These are phyloP conservation scores for Conomelus anceps DNA, from an alignment of 2,888 invertebrate genomes.

Conservation along the genomic window DNA sequence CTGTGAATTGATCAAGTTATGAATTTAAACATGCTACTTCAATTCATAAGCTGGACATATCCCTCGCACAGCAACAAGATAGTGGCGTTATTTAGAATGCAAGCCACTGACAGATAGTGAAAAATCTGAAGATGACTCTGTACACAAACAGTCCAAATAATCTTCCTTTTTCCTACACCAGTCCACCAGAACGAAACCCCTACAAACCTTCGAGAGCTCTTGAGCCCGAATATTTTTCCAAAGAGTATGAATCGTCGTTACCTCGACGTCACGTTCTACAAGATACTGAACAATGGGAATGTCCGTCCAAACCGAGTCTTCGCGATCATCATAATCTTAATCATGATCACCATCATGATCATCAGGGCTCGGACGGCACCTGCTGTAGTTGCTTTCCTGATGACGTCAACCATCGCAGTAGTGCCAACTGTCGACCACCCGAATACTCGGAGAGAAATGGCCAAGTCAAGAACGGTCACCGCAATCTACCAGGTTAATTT, in stretches of 20 bases:
- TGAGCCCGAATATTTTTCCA: not conserved
- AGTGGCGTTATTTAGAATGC: not conserved
- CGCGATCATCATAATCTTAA: not conserved
- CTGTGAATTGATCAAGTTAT: not conserved
- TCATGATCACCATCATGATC: not conserved
- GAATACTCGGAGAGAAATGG: not conserved
- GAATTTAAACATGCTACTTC: not conserved
- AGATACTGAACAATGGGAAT: slow-evolving; percentile 2
- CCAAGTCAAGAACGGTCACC: not conserved
- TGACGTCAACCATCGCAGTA: not conserved
- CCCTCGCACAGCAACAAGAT: not conserved
- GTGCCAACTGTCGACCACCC: not conserved
- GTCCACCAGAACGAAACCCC: not conserved
- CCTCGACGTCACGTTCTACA: not conserved
- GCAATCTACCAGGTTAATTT: slow-evolving; percentile 2
- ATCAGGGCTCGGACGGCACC: slow-evolving; percentile 1
- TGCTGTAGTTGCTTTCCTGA: slow-evolving; percentile 1
- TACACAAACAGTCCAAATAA: slow-evolving; percentile 3
- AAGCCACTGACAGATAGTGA: not conserved
- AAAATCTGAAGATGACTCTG: not conserved
- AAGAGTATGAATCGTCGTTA: not conserved
- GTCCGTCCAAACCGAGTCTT: not conserved
- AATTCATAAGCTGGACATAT: not conserved
- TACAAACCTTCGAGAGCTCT: not conserved
- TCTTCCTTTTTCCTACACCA: slow-evolving; percentile 1